Evolutionary conservation across 2,888 invertebrate species (phyloP), one percentile per base, ranked within the genome.

Genomic region (Blastobasis lacticolella): DNA sequence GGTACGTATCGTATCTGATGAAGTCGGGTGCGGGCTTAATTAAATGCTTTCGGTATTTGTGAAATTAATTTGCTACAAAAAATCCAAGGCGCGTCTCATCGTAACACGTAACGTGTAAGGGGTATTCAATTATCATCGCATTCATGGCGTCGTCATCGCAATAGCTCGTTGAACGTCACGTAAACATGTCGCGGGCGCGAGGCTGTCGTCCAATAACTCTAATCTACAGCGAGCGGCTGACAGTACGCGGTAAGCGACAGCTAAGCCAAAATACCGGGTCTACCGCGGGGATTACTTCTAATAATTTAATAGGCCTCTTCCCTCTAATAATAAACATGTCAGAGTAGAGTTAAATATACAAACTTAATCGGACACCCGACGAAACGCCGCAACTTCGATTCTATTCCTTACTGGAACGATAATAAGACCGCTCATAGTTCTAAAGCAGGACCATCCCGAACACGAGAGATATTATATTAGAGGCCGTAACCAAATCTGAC

Each of bases 241-340:
- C 67, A 74, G 73, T 70, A 70, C 71, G 67, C 62, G 59, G 61
- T 62, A 63, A 68, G 66, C 65, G 71, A 72, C 77, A 72, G 75
- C 69, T 71, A 70, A 72, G 76, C 79, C 78, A 78, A 78, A 83
- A 81, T 79, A 78, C 78, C 77, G 65, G 73, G 71, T 78, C 75
- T 70, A 77, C 76, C 68, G 69, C 71, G 63, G 68, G 79, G 83
- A 83, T 85, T 85, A 85, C 72, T 73, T 72, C 75, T 73, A 80
- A 84, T 81, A 81, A 85, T 85, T 85, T 85, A 86, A 87, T 84
- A 84, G 84, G 77, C 74, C 75, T 73, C 78, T 81, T 81, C 82
- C 75, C 68, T 70, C 78, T 78, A 78, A 85, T 82, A 86, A 86
- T 86, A 87, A 86, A 85, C 82, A 85, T 85, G 86, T 85, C 87